Evolutionary conservation across 1,140 invertebrate species (phyloP).

Genomic region (Drosophila insularis): DNA sequence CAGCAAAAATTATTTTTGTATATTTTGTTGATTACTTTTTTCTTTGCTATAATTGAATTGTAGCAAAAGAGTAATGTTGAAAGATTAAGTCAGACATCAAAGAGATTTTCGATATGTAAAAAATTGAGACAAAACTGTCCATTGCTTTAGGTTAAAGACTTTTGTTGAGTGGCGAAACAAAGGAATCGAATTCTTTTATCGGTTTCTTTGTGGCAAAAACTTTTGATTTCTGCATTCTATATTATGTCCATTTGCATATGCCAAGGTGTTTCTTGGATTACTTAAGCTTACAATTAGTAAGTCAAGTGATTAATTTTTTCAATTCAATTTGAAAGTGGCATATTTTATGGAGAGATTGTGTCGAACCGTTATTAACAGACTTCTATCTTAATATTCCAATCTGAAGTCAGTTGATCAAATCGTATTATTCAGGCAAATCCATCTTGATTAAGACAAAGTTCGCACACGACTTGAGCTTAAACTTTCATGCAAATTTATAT

Average conservation of each 20-base stretch:
- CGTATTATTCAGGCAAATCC: not conserved
- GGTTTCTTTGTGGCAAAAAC: no score
- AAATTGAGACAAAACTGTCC: conserved; percentile 15
- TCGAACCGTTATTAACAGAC: not conserved
- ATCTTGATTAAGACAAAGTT: conserved; percentile 7
- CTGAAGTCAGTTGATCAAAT: not conserved
- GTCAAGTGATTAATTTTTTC: no score
- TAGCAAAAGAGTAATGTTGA: conserved; percentile 39
- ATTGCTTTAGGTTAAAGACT: conserved; percentile 4
- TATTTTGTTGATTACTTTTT: conserved; percentile 15
- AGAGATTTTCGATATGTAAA: conserved; percentile 41
- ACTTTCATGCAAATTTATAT: conserved; percentile 10
- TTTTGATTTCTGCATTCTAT: no score
- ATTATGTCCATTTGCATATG: not conserved
- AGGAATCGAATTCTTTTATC: not conserved
- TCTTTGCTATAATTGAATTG: conserved; percentile 46
- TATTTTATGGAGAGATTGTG: no score
- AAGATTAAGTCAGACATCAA: conserved; percentile 48
- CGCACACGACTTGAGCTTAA: not conserved
- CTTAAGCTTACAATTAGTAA: no score
- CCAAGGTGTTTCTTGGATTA: no score
- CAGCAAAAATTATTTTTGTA: conserved; percentile 18
- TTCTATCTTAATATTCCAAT: not conserved
- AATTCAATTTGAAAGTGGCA: no score
- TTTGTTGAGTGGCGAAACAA: conserved; percentile 1